Conservation (phyloP, 2,797 vertebrate species). For the Poecilia wingei region DNA sequence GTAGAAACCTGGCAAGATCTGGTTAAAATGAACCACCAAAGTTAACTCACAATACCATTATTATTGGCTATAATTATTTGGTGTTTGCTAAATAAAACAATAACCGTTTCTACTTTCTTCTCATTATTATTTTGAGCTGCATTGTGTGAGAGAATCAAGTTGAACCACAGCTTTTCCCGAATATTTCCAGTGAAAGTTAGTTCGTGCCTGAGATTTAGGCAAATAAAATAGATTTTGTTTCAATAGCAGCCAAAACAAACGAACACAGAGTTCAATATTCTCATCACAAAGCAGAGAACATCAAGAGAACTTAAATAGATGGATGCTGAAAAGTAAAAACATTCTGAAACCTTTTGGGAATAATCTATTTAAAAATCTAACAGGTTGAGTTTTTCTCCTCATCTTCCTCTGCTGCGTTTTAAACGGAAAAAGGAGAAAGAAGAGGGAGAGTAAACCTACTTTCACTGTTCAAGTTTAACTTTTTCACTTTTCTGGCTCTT, state of each 20-base stretch:
- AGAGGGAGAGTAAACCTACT: constrained; percentile 18
- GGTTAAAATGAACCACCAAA: not conserved
- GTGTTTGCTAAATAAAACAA: not conserved
- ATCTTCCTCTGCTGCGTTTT: constrained; percentile 11
- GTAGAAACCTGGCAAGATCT: not conserved
- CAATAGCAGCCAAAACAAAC: not conserved
- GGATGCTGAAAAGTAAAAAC: not conserved
- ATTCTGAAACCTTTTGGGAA: not conserved
- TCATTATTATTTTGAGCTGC: not conserved
- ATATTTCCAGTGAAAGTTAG: not conserved
- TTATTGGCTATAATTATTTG: not conserved
- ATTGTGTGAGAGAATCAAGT: not conserved
- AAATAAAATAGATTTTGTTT: not conserved
- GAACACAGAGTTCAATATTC: not conserved
- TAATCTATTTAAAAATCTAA: not conserved
- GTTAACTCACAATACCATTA: not conserved
- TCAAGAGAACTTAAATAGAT: not conserved
- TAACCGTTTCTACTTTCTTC: not conserved
- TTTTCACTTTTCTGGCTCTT: not conserved
- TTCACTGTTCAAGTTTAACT: not conserved
- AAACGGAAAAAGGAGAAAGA: constrained; percentile 14
- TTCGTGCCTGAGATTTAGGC: not conserved
- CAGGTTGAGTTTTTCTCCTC: not conserved
- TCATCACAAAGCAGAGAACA: not conserved
- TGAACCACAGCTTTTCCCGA: not conserved